Evolutionary conservation across 2,888 invertebrate genomes (phyloP), one percentile per base, ranked within the genome.

Genomic region (Leptogaster cylindrica): DNA sequence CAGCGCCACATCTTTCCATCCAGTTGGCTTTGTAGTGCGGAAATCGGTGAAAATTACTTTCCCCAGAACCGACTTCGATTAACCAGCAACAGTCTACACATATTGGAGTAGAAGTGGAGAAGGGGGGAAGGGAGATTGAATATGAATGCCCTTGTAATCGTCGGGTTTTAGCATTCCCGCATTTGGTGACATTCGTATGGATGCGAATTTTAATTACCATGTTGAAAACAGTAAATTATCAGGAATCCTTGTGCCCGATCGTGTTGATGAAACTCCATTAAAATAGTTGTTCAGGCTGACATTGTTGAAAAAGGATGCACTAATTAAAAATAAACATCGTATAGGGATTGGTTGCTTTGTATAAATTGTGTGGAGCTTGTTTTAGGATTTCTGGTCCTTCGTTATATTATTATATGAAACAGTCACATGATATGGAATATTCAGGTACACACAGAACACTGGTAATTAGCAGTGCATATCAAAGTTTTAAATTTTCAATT

Each of bases 141-240:
- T 41, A 41, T 25, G n/a, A 4, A 10, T 16, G 7, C n/a, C 20
- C 44, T 20, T 18, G n/a, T 27, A 44, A 16, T 28, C 16, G 14
- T n/a, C 28, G 18, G 20, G 18, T 14, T 44, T 61, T 44, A n/a
- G n/a, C 14, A 44, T 27, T 61, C 44, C 3, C 14, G 41, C 16
- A n/a, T 44, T 36, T 33, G 55, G 25, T 8, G 36, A 44, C 7
- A 41, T 7, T 10, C 10, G 41, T 41, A n/a, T 31, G 44, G 61
- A 16, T 41, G 41, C 27, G 31, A 44, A 28, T 61, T 61, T 61
- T 44, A 61, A 61, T 61, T 61, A 61, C 44, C 28, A 28, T 27
- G n/a, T 44, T 36, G 61, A 44, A 18, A 44, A 39, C 28, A 44
- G 61, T 61, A 28, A 51, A 51, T 16, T 28, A 61, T 61, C 44